A percentile compares a stretch with the other conserved stretches of the same genome.
phyloP scores from a whole-genome alignment of 2,888 invertebrate species.

The Priocnemis perturbator region DNA sequence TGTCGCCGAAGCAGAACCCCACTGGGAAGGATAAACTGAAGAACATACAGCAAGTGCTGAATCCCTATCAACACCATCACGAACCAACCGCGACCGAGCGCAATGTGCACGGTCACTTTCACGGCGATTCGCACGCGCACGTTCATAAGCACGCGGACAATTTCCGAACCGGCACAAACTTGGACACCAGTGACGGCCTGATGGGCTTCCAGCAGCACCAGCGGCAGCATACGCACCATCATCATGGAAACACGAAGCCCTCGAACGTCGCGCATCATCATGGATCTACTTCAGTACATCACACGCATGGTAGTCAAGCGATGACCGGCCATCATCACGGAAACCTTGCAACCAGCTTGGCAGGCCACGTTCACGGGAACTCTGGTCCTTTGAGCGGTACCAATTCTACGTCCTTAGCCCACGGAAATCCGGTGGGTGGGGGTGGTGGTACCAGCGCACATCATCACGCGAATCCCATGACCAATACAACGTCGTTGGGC shows the following conservation, averaged over 20 bases:
- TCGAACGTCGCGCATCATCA: constrained; percentile 50
- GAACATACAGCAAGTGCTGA: constrained; percentile 54
- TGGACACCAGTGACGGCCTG: constrained; percentile 48
- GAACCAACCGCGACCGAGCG: constrained; percentile 47
- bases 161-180: constrained; percentile 40
- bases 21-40: constrained; percentile 55
- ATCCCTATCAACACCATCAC: constrained; percentile 60
- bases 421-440: constrained; percentile 34
- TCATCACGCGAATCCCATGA: constrained; percentile 41
- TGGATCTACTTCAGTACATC: constrained; percentile 43
- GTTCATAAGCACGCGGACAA: constrained; percentile 57
- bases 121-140: constrained; percentile 51
- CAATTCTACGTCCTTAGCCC: constrained; percentile 33
- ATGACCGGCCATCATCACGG: constrained; percentile 54
- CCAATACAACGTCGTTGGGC: constrained; percentile 31
- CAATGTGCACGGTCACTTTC: constrained; percentile 55
- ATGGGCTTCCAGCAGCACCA: constrained; percentile 57
- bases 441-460: constrained; percentile 31
- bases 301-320: constrained; percentile 43
- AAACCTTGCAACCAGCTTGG: constrained; percentile 36
- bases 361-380: constrained; percentile 47
- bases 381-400: constrained; percentile 29
- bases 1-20: constrained; percentile 42
- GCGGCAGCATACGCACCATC: constrained; percentile 59
- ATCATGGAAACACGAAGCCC: constrained; percentile 51